A percentile compares a stretch with the other conserved stretches of the same genome.
These are phyloP conservation scores for Megaustenia siamemsis DNA, from an alignment of 2,888 invertebrate genomes.

Conservation along the genomic window DNA sequence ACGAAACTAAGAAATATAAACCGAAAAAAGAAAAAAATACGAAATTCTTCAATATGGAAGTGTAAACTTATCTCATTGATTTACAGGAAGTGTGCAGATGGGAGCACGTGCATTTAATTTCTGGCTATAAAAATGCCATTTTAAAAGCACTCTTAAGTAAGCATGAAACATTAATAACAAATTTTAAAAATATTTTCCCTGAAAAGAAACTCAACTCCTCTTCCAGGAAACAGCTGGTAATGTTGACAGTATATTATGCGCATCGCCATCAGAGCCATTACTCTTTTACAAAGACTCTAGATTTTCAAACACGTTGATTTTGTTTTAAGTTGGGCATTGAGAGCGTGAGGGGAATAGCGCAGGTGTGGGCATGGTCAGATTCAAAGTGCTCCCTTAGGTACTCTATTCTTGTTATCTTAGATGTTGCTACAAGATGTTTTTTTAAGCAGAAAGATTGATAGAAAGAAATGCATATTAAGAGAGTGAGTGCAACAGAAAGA, in stretches of 20 bases:
- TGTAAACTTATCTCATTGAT: neutral
- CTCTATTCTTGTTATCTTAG: no score
- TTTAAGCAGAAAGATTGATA: no score
- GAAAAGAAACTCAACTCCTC: neutral
- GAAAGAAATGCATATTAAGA: neutral
- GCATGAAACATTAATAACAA: neutral
- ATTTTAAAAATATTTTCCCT: neutral
- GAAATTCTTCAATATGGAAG: no score
- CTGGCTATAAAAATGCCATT: neutral
- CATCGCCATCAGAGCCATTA: no score
- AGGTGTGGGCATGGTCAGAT: neutral
- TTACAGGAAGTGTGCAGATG: neutral
- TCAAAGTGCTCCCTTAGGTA: no score
- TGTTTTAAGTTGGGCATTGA: no score
- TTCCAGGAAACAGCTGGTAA: neutral
- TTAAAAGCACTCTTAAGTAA: neutral
- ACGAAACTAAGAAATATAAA: no score
- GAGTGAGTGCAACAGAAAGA: neutral
- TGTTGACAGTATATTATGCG: neutral
- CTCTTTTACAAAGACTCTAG: neutral
- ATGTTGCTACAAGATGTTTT: no score
- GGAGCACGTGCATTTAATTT: neutral
- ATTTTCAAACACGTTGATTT: no score
- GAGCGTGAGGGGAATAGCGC: neutral
- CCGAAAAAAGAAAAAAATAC: no score